phyloP scores from a whole-genome alignment of 2,888 invertebrate species.

The Trachelus iudaicus region DNA sequence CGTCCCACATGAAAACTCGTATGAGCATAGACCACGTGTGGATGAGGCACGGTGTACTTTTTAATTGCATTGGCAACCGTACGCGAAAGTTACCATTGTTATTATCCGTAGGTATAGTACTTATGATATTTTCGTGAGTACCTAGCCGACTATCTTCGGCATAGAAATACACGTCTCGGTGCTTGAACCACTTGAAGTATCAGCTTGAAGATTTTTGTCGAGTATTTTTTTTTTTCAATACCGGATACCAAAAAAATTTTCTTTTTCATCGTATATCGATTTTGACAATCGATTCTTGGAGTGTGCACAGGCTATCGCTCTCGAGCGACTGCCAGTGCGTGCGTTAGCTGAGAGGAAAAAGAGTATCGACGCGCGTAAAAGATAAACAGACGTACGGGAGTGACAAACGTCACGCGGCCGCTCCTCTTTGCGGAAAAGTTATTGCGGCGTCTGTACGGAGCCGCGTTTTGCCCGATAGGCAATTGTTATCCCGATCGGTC shows the following conservation, averaged over 20 bases:
- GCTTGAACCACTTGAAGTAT: background rate
- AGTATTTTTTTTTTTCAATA: background rate
- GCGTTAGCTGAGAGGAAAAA: background rate
- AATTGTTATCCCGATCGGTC: constrained; percentile 16
- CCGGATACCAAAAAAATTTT: background rate
- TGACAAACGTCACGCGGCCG: background rate
- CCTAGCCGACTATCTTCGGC: background rate
- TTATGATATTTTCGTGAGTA: background rate
- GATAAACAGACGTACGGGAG: background rate
- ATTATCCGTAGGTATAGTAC: background rate
- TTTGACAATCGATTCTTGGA: background rate
- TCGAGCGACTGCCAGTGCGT: background rate
- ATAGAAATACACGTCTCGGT: background rate
- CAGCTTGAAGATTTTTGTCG: background rate
- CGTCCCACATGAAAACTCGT: background rate
- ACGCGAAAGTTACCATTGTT: background rate
- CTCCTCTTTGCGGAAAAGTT: background rate
- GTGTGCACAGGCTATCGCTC: background rate
- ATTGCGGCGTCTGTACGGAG: background rate
- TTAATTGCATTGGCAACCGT: background rate
- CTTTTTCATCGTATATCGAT: background rate
- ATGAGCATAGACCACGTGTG: background rate
- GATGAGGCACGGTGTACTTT: background rate
- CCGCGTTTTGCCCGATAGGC: background rate
- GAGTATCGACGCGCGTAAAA: background rate